Percentiles rank a stretch among this genome's conserved stretches.
Evolutionary conservation across 2,113 vertebrate species (phyloP).

Genomic region (Spheniscus mendiculus): DNA sequence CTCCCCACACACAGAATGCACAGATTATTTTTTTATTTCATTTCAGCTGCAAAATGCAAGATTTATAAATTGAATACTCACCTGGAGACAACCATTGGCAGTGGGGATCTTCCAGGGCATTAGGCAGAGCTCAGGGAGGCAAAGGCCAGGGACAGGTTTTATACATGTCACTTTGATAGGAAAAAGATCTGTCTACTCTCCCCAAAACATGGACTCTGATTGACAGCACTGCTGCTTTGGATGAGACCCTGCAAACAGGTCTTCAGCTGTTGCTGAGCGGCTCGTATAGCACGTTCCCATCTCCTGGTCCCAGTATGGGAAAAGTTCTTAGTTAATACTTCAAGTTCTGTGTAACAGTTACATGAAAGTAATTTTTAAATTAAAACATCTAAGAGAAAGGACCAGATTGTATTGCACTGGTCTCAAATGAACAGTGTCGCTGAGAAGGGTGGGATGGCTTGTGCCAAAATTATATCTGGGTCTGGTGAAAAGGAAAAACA

Average conservation of each 20-base stretch:
- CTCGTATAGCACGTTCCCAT: not conserved
- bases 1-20: not conserved
- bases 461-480: not conserved
- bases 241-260: not conserved
- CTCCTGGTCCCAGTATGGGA: not conserved
- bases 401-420: not conserved
- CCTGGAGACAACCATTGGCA: not conserved
- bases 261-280: not conserved
- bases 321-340: accelerated
- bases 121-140: not conserved
- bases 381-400: not conserved
- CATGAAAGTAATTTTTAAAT: not conserved
- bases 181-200: not conserved
- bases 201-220: not conserved
- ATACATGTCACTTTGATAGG: not conserved
- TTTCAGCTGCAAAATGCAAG: not conserved
- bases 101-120: not conserved
- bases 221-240: not conserved
- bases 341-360: accelerated
- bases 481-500: not conserved
- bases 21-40: not conserved
- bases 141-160: not conserved
- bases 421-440: not conserved
- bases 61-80: not conserved
- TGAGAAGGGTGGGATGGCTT: not conserved